phyloP scores from a whole-genome alignment of 2,888 invertebrate genomes.

The Pocota personata region DNA sequence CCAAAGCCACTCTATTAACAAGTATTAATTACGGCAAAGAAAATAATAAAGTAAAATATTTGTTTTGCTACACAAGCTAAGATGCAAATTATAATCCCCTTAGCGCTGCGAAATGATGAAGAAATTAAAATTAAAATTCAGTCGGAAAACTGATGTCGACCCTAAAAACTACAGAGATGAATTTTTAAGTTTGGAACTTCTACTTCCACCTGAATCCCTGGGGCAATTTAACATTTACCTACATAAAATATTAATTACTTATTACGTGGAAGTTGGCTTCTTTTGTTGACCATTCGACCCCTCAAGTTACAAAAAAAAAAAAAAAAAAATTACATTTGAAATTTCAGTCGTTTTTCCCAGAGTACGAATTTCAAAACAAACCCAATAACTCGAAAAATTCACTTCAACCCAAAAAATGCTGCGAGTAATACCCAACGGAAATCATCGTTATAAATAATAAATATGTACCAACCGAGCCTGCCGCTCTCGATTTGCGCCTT shows the following conservation, averaged over 20 bases:
- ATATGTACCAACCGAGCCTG: slow-evolving; percentile 39
- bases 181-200: neutral
- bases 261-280: neutral
- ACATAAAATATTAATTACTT: slow-evolving; percentile 42
- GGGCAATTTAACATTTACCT: slow-evolving; percentile 1
- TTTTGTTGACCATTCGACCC: slow-evolving; percentile 6
- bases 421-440: slow-evolving; percentile 67
- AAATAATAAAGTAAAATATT: too few relatives aligned
- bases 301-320: neutral
- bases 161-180: neutral
- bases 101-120: neutral
- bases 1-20: too few relatives aligned
- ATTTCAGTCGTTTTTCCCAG: slow-evolving; percentile 25
- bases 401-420: slow-evolving; percentile 32
- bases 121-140: neutral
- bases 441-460: slow-evolving; percentile 73
- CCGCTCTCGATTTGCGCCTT: slow-evolving; percentile 54
- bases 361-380: slow-evolving; percentile 16
- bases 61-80: too few relatives aligned
- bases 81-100: neutral
- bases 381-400: slow-evolving; percentile 4
- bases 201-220: neutral
- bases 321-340: slow-evolving; percentile 29
- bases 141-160: neutral
- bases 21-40: too few relatives aligned